These are phyloP conservation scores for Adelosebastes latens DNA, from an alignment of 2,797 vertebrate species.

Conservation along the genomic window DNA sequence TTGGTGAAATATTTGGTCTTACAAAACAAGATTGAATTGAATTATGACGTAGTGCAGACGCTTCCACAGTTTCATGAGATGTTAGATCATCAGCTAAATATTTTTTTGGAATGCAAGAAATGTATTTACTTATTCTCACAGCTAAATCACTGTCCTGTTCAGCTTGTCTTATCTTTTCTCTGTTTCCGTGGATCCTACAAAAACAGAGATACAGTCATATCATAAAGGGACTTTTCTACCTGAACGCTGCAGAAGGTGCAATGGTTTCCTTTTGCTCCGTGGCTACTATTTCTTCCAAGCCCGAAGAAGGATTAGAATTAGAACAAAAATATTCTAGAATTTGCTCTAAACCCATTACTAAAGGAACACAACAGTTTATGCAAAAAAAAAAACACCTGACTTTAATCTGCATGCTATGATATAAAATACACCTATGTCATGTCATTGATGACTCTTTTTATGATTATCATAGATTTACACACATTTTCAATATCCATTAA, in stretches of 20 bases:
- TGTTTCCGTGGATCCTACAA: background rate
- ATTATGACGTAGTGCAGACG: background rate
- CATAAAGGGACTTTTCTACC: background rate
- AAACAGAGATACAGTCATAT: background rate
- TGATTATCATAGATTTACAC: background rate
- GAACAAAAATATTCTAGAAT: background rate
- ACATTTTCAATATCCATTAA: background rate
- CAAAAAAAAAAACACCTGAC: background rate
- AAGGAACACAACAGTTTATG: background rate
- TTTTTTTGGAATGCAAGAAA: background rate
- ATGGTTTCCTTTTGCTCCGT: background rate
- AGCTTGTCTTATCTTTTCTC: background rate
- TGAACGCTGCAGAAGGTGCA: background rate
- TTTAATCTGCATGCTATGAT: background rate
- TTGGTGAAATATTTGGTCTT: constrained; percentile 30
- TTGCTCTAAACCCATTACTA: background rate
- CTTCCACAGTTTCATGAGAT: background rate
- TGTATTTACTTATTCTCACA: background rate
- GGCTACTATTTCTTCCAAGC: background rate
- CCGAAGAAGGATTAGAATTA: background rate
- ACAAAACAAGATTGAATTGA: constrained; percentile 10
- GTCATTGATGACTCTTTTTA: background rate
- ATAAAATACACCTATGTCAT: constrained; percentile 6
- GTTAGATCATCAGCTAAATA: background rate
- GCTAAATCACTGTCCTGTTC: background rate